Evolutionary conservation across 2,888 invertebrate genomes (phyloP).

Genomic region (Patella pellucida): DNA sequence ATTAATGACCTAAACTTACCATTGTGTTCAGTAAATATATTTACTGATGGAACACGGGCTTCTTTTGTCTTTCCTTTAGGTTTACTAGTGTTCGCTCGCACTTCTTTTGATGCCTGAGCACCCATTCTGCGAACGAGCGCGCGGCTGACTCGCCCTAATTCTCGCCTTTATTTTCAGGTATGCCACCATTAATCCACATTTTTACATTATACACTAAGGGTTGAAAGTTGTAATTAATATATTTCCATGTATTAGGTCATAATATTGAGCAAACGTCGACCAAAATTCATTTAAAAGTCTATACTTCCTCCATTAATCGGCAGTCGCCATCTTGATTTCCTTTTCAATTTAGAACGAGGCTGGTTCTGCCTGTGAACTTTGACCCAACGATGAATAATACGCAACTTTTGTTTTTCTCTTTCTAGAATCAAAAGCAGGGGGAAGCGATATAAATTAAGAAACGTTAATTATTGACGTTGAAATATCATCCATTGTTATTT

Average conservation of each 20-base stretch:
- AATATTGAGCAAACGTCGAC: constrained; percentile 15
- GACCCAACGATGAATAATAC: constrained; percentile 9
- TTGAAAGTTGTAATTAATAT: not conserved
- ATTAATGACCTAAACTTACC: constrained; percentile 32
- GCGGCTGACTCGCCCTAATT: constrained; percentile 17
- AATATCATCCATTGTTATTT: too few species aligned
- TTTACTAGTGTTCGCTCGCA: constrained; percentile 39
- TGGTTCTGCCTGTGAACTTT: constrained; percentile 20
- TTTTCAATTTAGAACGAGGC: constrained; percentile 17
- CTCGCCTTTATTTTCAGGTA: constrained; percentile 22
- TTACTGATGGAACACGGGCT: constrained; percentile 41
- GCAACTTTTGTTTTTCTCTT: too few species aligned
- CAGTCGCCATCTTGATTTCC: constrained; percentile 35
- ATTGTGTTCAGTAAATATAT: constrained; percentile 44
- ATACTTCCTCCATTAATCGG: constrained; percentile 38
- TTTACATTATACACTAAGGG: not conserved
- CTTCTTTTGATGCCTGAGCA: constrained; percentile 42
- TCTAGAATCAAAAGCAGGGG: too few species aligned
- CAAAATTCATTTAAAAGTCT: constrained; percentile 22
- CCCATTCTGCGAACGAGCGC: constrained; percentile 34
- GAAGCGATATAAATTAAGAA: too few species aligned
- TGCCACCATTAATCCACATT: constrained; percentile 32
- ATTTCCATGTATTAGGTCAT: constrained; percentile 9
- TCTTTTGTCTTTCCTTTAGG: constrained; percentile 42
- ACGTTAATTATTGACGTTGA: too few species aligned